phyloP scores from a whole-genome alignment of 1,140 invertebrate genomes.

The Musca domestica region DNA sequence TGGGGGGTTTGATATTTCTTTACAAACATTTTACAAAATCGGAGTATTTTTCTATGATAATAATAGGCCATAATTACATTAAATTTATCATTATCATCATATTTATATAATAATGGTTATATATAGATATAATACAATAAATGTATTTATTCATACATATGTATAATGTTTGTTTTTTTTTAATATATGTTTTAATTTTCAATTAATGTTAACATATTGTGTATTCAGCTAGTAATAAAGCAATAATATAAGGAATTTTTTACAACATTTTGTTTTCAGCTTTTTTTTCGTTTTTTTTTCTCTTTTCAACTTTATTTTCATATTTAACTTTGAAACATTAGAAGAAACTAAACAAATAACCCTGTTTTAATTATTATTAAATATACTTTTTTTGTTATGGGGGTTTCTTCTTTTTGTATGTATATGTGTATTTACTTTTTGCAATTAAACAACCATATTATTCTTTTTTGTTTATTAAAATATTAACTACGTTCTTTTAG shows the following conservation, averaged over 20 bases:
- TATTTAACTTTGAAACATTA: neutral
- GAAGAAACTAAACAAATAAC: conserved; percentile 17
- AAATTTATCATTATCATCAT: neutral
- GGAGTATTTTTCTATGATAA: no score
- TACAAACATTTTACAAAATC: neutral
- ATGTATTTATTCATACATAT: no score
- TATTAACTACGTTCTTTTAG: neutral
- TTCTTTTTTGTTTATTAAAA: neutral
- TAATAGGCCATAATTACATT: no score
- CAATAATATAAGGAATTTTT: conserved; percentile 14
- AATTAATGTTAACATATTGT: conserved; percentile 7
- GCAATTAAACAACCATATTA: conserved; percentile 11
- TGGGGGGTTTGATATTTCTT: neutral
- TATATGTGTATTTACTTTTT: neutral
- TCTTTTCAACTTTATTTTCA: conserved; percentile 2
- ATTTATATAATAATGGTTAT: neutral
- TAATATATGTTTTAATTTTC: conserved; percentile 19
- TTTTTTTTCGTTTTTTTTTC: neutral
- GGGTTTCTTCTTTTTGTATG: neutral
- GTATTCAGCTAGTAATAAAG: conserved; percentile 9
- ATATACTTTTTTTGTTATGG: neutral
- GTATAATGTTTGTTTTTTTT: neutral
- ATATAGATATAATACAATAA: no score
- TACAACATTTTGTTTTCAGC: neutral
- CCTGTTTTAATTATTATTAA: conserved; percentile 9